Base-by-base conservation (phyloP, 1,140 invertebrate genomes). In the Nymphalis io region DNA sequence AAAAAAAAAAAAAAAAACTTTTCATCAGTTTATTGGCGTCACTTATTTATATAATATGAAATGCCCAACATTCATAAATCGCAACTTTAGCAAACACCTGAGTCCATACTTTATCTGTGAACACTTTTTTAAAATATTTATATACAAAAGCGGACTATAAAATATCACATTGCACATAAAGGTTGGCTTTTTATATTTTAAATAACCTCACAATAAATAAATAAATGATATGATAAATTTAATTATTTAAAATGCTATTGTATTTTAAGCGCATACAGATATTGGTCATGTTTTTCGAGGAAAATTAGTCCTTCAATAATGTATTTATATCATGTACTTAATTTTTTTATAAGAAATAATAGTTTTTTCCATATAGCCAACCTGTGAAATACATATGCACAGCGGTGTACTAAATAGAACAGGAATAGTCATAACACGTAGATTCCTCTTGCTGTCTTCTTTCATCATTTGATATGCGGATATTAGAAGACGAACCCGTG, bases 371-470 rank as follows among this genome's bases (percentile, higher is more conserved):
- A 64, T n/a, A 23, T 23, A 58, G 59, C 40, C 61, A 68, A 66
- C 62, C 42, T 20, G 59, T 57, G 23, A 27, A 67, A 8, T 55
- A n/a, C n/a, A n/a, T n/a, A 60, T 42, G 60, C 16, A 64, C 11
- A 53, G 60, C 60, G 46, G 46, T 62, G 44, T 53, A 70, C 78
- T 87, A 88, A 74, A 90, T 90, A 48, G 81, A 79, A 81, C 88
- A 90, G 27, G 82, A 81, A 23, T 82, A 85, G 8, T 84, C 82
- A 51, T 88, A 88, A 60, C 88, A 90, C 0, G 85, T 82, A 1
- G 76, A 83, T 57, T 84, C 72, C 11, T 84, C 68, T 60, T 83
- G 78, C 16, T 76, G 73, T 58, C 78, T 76, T 12, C 72, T 72
- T 15, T 84, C 80, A 8, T 81, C 81, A 20, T 77, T 80, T 27